Conservation (phyloP, 2,888 invertebrate species). For the Cheilosia pagana region DNA sequence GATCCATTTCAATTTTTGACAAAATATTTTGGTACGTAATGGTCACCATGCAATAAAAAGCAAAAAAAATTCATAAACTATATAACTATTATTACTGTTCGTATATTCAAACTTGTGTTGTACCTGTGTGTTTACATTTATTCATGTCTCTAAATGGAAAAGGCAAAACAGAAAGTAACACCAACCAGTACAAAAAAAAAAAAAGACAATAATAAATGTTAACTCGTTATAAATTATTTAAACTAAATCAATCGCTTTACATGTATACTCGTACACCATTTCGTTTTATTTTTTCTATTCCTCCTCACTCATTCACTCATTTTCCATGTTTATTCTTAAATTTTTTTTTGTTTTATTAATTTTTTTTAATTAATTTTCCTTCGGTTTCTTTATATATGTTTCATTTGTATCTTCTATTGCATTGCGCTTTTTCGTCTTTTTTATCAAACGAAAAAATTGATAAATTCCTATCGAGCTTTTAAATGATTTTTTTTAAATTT, state of each 20-base stretch:
- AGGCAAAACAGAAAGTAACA: conserved; percentile 38
- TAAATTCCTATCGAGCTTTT: conserved; percentile 25
- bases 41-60: conserved; percentile 3
- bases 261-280: conserved; percentile 50
- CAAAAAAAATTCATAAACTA: conserved; percentile 10
- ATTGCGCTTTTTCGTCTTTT: conserved; percentile 73
- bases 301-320: conserved; percentile 18
- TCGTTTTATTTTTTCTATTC: conserved; percentile 22
- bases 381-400: conserved; percentile 9
- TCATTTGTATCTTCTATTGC: conserved; percentile 45
- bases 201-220: conserved; percentile 9
- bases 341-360: conserved; percentile 6
- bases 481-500: not conserved
- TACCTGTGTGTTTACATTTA: conserved; percentile 69
- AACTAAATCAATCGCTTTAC: conserved; percentile 44
- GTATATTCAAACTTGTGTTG: conserved; percentile 59
- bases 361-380: not conserved
- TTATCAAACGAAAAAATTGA: conserved; percentile 6
- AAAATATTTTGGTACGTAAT: conserved; percentile 79
- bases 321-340: conserved; percentile 19
- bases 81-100: conserved; percentile 36
- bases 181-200: conserved; percentile 9
- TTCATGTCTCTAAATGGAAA: conserved; percentile 63
- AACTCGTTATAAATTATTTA: conserved; percentile 14
- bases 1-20: conserved; percentile 79